A percentile compares a stretch with the other conserved stretches of the same genome.
These are phyloP conservation scores for Vanessa cardui DNA, from an alignment of 2,888 invertebrate species.

Conservation along the genomic window DNA sequence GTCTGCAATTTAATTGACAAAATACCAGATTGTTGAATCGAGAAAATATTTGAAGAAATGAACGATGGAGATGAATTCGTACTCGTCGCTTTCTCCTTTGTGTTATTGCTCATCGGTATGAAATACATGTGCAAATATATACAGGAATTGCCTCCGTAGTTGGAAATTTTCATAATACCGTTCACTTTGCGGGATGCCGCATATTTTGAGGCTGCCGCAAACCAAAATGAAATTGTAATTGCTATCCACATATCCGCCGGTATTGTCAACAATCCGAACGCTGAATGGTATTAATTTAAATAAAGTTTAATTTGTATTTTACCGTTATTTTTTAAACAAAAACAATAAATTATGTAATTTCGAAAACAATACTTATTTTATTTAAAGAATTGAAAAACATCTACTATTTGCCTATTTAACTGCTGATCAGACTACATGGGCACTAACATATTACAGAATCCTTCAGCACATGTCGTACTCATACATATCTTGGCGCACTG, in stretches of 20 bases:
- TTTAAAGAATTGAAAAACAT: too few species aligned
- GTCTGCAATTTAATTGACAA: slow-evolving; percentile 34
- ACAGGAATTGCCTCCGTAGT: slow-evolving; percentile 45
- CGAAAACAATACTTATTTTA: too few species aligned
- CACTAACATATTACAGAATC: too few species aligned
- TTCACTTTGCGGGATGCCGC: slow-evolving; percentile 33
- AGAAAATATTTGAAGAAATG: neutral
- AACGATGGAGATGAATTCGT: slow-evolving; percentile 42
- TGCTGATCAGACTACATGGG: too few species aligned
- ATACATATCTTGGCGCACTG: too few species aligned
- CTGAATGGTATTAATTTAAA: slow-evolving; percentile 21
- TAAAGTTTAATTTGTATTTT: slow-evolving; percentile 7
- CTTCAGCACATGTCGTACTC: too few species aligned
- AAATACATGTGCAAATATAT: slow-evolving; percentile 55
- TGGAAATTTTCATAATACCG: slow-evolving; percentile 27
- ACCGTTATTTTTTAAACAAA: neutral
- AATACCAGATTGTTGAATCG: slow-evolving; percentile 28
- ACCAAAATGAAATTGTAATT: slow-evolving; percentile 42
- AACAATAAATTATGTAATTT: neutral
- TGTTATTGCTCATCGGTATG: slow-evolving; percentile 55
- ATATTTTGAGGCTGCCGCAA: slow-evolving; percentile 40
- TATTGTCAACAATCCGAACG: slow-evolving; percentile 26
- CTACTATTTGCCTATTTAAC: too few species aligned
- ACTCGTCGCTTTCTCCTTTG: slow-evolving; percentile 49
- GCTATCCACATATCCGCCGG: slow-evolving; percentile 30